These are phyloP conservation scores for Drosophila mayaguana DNA, from an alignment of 2,888 invertebrate species.

Conservation along the genomic window DNA sequence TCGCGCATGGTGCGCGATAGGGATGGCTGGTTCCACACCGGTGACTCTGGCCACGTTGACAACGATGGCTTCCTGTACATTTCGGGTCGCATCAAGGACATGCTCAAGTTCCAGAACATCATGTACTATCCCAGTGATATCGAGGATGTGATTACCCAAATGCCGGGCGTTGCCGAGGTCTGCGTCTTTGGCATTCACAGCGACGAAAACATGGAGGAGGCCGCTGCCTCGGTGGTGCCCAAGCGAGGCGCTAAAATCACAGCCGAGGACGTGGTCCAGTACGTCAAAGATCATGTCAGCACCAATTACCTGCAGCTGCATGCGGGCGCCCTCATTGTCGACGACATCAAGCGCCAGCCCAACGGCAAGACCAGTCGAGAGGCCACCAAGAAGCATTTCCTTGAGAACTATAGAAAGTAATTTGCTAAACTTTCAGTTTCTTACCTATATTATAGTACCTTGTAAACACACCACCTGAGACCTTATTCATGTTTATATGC, in stretches of 20 bases:
- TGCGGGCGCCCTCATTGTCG: constrained; percentile 60
- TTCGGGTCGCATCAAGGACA: constrained; percentile 78
- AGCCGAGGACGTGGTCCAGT: constrained; percentile 53
- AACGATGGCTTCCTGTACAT: constrained; percentile 70
- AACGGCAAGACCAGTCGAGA: constrained; percentile 62
- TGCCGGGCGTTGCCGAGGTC: constrained; percentile 67
- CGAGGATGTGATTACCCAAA: constrained; percentile 62
- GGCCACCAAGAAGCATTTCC: constrained; percentile 42
- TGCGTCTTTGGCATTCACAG: constrained; percentile 74
- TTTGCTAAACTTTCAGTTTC: not conserved
- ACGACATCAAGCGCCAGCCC: constrained; percentile 53
- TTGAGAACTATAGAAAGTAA: constrained; percentile 27
- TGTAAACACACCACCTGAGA: constrained; percentile 1
- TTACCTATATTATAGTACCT: not conserved
- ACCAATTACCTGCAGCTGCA: constrained; percentile 55
- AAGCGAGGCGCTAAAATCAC: constrained; percentile 19
- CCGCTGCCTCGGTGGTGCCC: constrained; percentile 70
- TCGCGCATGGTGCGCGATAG: constrained; percentile 44
- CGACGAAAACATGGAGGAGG: constrained; percentile 54
- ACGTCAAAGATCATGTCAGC: constrained; percentile 29
- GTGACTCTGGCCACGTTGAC: constrained; percentile 81
- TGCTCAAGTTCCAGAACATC: constrained; percentile 71
- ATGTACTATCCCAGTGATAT: constrained; percentile 75
- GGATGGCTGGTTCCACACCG: constrained; percentile 76
- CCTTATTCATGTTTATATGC: not conserved